Conservation (phyloP, 2,888 invertebrate species). For the Chrysotoxum bicinctum region DNA sequence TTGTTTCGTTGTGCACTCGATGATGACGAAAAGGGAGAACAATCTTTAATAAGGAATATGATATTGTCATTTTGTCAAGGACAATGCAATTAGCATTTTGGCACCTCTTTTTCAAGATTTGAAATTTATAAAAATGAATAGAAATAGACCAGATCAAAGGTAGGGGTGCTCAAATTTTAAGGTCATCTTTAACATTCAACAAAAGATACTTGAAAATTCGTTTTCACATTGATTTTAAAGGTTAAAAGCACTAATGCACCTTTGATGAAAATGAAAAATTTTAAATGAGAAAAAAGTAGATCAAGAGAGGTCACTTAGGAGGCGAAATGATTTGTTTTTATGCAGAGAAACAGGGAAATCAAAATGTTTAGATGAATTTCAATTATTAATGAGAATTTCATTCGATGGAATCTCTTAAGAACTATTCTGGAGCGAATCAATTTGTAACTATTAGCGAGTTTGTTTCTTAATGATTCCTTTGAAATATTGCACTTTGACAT, state of each 20-base stretch:
- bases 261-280: not conserved
- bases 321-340: not conserved
- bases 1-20: conserved; percentile 16
- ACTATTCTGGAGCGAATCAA: not conserved
- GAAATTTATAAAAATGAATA: not conserved
- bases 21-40: conserved; percentile 45
- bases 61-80: conserved; percentile 48
- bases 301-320: not conserved
- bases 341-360: conserved; percentile 21
- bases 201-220: conserved; percentile 47
- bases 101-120: conserved; percentile 57
- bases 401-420: not conserved
- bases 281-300: not conserved
- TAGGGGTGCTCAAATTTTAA: conserved; percentile 54
- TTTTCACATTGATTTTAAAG: conserved; percentile 21
- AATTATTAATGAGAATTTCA: conserved; percentile 60
- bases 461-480: not conserved
- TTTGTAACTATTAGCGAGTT: not conserved
- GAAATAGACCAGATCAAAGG: conserved; percentile 55
- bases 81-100: conserved; percentile 70
- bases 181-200: conserved; percentile 36
- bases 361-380: conserved; percentile 9
- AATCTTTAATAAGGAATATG: conserved; percentile 28
- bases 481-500: no score
- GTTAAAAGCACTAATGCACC: conserved; percentile 17